A percentile compares a stretch with the other conserved stretches of the same genome.
These are phyloP conservation scores for Synergus umbraculus DNA, from an alignment of 2,888 invertebrate genomes.

Conservation along the genomic window DNA sequence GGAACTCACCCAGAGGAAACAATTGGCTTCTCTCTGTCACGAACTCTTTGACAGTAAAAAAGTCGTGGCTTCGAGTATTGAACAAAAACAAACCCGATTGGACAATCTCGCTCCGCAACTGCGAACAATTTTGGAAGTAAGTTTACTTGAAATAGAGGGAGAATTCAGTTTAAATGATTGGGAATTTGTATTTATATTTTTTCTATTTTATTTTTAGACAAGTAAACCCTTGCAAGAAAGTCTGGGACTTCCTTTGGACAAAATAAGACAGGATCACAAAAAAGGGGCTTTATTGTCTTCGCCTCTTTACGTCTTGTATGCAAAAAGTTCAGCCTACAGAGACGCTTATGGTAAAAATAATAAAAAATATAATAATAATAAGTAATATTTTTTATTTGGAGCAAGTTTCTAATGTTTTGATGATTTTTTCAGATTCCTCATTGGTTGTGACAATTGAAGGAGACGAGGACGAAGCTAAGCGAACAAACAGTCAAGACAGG, in stretches of 20 bases:
- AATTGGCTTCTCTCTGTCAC: constrained; percentile 87
- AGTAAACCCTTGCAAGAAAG: constrained; percentile 95
- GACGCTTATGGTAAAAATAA: constrained; percentile 83
- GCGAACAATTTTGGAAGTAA: constrained; percentile 82
- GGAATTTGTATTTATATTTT: constrained; percentile 30
- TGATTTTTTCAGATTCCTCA: constrained; percentile 61
- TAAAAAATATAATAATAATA: constrained; percentile 14
- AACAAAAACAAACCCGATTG: constrained; percentile 86
- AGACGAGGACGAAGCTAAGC: constrained; percentile 79
- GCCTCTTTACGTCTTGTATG: constrained; percentile 91
- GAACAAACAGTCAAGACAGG: constrained; percentile 78
- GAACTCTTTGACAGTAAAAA: constrained; percentile 88
- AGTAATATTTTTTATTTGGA: not conserved
- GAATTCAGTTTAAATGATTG: no score
- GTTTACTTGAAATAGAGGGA: no score
- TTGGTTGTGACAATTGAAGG: constrained; percentile 77
- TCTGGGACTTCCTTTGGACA: constrained; percentile 88
- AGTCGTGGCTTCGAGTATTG: constrained; percentile 86
- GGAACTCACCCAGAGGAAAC: constrained; percentile 93
- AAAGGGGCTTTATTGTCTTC: constrained; percentile 87
- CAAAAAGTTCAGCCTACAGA: constrained; percentile 89
- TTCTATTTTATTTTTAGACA: constrained; percentile 78
- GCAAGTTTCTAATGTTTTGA: not conserved
- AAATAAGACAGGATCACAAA: constrained; percentile 87
- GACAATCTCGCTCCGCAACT: constrained; percentile 91